Evolutionary conservation across 1,140 invertebrate species (phyloP).

Genomic region (Rhagoletis pomonella): DNA sequence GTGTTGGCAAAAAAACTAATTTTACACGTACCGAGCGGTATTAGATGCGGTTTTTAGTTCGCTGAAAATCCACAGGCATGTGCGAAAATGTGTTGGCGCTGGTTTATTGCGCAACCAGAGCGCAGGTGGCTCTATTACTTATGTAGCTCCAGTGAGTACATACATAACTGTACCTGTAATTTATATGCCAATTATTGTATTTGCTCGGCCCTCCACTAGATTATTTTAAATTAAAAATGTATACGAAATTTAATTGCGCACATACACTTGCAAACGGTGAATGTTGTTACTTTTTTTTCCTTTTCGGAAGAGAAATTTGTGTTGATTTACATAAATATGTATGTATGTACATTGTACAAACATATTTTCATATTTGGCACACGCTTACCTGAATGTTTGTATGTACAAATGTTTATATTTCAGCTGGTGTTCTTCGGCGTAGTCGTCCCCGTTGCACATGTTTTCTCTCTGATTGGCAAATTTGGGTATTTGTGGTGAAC

Average conservation of each 20-base stretch:
- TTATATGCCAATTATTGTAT: conserved; percentile 41
- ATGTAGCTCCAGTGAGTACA: not conserved
- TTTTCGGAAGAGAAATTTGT: not conserved
- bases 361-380: not conserved
- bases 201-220: conserved; percentile 8
- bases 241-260: conserved; percentile 31
- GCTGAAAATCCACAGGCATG: not conserved
- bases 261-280: not conserved
- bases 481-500: conserved; percentile 28
- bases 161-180: not conserved
- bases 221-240: conserved; percentile 46
- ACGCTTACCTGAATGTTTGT: too few species aligned
- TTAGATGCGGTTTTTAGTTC: conserved; percentile 2
- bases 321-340: not conserved
- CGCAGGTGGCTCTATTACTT: not conserved
- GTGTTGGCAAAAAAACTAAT: not conserved
- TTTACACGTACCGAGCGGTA: not conserved
- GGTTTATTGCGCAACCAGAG: not conserved
- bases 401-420: too few species aligned
- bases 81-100: not conserved
- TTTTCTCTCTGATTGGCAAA: conserved; percentile 19
- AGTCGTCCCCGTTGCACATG: not conserved
- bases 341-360: not conserved
- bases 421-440: too few species aligned
- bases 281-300: not conserved